Base-by-base conservation (phyloP, 2,113 vertebrate genomes). In the Ardeotis arabs region DNA sequence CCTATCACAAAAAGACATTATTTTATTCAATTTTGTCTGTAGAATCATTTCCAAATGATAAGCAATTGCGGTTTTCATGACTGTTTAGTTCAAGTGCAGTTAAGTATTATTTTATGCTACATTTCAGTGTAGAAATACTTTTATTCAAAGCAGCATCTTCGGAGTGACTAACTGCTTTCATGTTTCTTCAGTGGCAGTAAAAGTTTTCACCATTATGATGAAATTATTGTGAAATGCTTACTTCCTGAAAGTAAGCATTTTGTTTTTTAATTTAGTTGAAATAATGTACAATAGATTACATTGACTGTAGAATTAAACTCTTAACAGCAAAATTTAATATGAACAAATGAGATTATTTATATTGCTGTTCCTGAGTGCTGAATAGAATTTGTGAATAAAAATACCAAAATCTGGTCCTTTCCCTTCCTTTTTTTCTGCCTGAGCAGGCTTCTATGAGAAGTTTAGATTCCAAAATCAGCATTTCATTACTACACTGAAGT, bases 31-130 rank as follows among this genome's bases (percentile, higher is more conserved):
- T 81, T 92, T 82, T 87, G 10, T 79, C 24, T 78, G 62, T 53
- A 90, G 53, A 33, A 28, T 77, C 8, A 6, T 39, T 95, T 94
- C 56, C 75, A 90, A 52, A 58, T 70, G 69, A 84, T 74, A 92
- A 95, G 23, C 27, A 80, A 33, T 56, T 84, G 56, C 4, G 4
- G n/a, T 80, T 96, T 91, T 75, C 11, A 10, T 69, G 64, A 75
- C 20, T 90, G 19, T 85, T 94, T 75, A 55, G 60, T 72, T 93
- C 59, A 84, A 95, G 83, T 72, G 67, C 66, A 74, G 49, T 96
- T 94, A 87, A 78, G 15, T 68, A 74, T 89, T 72, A 63, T 74
- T 94, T 95, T 83, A 47, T 94, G 58, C 56, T 84, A 28, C 37
- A 20, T 74, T 87, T 87, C 72, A 64, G 23, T 92, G 14, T 75